Evolutionary conservation across 1,140 invertebrate species (phyloP).

Genomic region (Mactra quadrangularis): DNA sequence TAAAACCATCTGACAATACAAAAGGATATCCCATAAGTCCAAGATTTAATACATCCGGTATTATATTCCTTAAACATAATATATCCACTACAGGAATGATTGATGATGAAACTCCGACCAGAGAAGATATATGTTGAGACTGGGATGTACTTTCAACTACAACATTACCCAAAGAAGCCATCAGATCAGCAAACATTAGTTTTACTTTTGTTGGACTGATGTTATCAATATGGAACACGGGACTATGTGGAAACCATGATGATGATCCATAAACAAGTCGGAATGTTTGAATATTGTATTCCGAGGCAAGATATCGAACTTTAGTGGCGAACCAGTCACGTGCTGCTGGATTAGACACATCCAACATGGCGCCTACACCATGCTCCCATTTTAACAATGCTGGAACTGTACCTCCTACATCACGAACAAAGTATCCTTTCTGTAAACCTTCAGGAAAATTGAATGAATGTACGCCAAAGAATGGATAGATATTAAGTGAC

Average conservation of each 20-base stretch:
- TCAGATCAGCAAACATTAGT: conserved; percentile 65
- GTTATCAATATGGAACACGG: conserved; percentile 66
- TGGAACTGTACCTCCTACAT: conserved; percentile 84
- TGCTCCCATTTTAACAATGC: conserved; percentile 90
- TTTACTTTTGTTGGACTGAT: conserved; percentile 66
- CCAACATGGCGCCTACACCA: conserved; percentile 83
- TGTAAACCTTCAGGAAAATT: conserved; percentile 82
- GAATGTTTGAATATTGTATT: conserved; percentile 90
- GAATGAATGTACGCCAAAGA: conserved; percentile 91
- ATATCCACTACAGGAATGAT: conserved; percentile 14
- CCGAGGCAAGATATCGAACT: conserved; percentile 86
- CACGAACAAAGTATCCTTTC: conserved; percentile 76
- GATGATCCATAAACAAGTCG: conserved; percentile 96
- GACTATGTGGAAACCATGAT: conserved; percentile 89
- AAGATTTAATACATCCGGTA: conserved; percentile 92
- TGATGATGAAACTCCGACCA: conserved; percentile 65
- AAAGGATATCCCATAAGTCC: conserved; percentile 93
- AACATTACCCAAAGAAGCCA: conserved; percentile 53
- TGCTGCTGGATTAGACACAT: conserved; percentile 75
- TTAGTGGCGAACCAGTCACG: conserved; percentile 89
- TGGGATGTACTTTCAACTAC: conserved; percentile 71
- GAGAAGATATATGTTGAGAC: conserved; percentile 66
- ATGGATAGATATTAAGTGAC: conserved; percentile 95
- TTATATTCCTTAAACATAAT: conserved; percentile 83
- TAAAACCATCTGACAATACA: conserved; percentile 88